Conservation (phyloP, 1,140 invertebrate species). For the Probaryconus sp. region DNA sequence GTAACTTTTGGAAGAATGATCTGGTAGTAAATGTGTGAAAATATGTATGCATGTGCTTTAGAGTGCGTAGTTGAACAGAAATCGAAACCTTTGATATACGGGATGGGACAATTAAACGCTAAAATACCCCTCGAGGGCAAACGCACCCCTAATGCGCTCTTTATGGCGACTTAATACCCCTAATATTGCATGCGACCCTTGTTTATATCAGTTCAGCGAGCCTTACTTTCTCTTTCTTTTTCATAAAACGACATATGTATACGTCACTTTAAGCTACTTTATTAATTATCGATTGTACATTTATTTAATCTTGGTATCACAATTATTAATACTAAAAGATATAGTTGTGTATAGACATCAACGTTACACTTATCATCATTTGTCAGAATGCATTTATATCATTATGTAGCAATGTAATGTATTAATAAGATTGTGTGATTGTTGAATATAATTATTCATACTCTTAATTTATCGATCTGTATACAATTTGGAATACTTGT, state of each 20-base stretch:
- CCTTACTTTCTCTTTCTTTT: constrained; percentile 71
- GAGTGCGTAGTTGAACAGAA: constrained; percentile 73
- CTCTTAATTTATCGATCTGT: too few species aligned
- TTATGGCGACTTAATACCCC: constrained; percentile 78
- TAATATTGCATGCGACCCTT: constrained; percentile 78
- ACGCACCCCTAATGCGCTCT: constrained; percentile 77
- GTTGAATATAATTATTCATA: too few species aligned
- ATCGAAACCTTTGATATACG: constrained; percentile 78
- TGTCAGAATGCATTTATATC: too few species aligned
- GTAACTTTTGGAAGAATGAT: constrained; percentile 50
- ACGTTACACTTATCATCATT: too few species aligned
- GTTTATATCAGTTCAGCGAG: constrained; percentile 77
- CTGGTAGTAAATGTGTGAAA: constrained; percentile 54
- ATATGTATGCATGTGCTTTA: constrained; percentile 66
- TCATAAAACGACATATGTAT: constrained; percentile 43
- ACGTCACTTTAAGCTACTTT: constrained; percentile 40
- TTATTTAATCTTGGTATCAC: too few species aligned
- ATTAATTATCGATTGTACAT: too few species aligned
- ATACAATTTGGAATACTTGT: too few species aligned
- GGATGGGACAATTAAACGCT: constrained; percentile 78
- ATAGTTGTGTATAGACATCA: too few species aligned
- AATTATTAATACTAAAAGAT: too few species aligned
- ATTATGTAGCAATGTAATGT: too few species aligned
- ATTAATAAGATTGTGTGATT: too few species aligned
- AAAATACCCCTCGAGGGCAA: constrained; percentile 78